Conservation (phyloP, 2,797 vertebrate genomes). For the Lerista edwardsae region DNA sequence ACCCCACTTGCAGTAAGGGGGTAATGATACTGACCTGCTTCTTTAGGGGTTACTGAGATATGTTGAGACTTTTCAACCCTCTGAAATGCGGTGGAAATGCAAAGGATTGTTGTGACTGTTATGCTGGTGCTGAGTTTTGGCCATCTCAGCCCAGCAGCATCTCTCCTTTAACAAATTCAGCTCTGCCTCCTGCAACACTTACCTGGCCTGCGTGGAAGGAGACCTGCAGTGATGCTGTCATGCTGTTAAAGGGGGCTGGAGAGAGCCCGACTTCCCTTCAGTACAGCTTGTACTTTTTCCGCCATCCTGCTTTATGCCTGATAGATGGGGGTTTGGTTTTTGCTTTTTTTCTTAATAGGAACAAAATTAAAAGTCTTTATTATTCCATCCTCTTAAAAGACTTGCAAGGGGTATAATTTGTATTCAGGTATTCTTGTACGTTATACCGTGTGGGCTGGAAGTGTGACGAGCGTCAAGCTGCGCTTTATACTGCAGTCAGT, state of each 20-base stretch:
- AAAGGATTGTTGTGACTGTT: not conserved
- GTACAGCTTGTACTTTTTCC: not conserved
- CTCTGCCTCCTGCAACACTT: not conserved
- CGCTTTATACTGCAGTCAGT: not conserved
- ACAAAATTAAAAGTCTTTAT: not conserved
- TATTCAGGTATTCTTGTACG: not conserved
- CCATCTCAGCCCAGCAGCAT: too few species aligned
- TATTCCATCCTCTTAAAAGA: not conserved
- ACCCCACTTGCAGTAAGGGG: not conserved
- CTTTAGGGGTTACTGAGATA: not conserved
- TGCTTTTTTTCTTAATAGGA: not conserved
- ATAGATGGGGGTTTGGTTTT: not conserved
- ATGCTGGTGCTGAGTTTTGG: too few species aligned
- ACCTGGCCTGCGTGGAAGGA: not conserved
- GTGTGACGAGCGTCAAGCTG: not conserved
- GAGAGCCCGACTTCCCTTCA: not conserved
- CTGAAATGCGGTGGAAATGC: not conserved
- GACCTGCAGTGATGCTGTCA: not conserved
- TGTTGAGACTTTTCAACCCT: not conserved
- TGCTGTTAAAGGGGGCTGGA: not conserved
- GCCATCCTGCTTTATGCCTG: not conserved
- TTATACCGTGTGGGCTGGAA: not conserved
- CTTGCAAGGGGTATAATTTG: not conserved
- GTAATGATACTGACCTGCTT: not conserved
- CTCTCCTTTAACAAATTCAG: not conserved